A percentile compares a stretch with the other conserved stretches of the same genome.
These are phyloP conservation scores for Euplexia lucipara DNA, from an alignment of 2,888 invertebrate genomes.

Conservation along the genomic window DNA sequence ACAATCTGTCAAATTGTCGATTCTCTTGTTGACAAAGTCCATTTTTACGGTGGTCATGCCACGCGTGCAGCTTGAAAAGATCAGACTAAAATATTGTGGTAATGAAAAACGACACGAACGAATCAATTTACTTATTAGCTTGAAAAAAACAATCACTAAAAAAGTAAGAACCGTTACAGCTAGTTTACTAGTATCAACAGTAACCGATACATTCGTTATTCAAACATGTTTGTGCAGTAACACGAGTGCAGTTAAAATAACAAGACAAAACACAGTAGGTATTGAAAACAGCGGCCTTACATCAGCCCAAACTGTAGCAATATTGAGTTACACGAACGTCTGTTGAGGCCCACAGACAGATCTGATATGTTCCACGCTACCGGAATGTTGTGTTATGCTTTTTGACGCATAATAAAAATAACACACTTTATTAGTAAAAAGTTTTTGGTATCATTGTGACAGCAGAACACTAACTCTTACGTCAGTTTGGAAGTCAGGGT, in stretches of 20 bases:
- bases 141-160: neutral
- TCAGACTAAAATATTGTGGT: neutral
- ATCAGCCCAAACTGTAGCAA: slow-evolving; percentile 58
- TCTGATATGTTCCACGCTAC: slow-evolving; percentile 45
- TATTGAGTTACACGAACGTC: slow-evolving; percentile 66
- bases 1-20: no score
- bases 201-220: slow-evolving; percentile 49
- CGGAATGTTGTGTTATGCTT: slow-evolving; percentile 26
- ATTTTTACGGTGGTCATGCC: no score
- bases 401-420: slow-evolving; percentile 26
- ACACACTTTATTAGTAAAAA: neutral
- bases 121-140: neutral
- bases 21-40: no score
- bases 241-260: slow-evolving; percentile 58
- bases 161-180: slow-evolving; percentile 19
- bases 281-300: slow-evolving; percentile 70
- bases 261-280: slow-evolving; percentile 68
- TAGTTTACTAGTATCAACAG: slow-evolving; percentile 44
- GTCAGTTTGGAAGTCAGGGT: no score
- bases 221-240: slow-evolving; percentile 60
- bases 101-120: neutral
- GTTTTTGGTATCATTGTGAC: no score
- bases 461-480: no score
- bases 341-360: slow-evolving; percentile 52
- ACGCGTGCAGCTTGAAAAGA: no score